Evolutionary conservation across 2,797 vertebrate genomes (phyloP), one percentile per base, ranked within the genome.

Genomic region (Alauda arvensis): DNA sequence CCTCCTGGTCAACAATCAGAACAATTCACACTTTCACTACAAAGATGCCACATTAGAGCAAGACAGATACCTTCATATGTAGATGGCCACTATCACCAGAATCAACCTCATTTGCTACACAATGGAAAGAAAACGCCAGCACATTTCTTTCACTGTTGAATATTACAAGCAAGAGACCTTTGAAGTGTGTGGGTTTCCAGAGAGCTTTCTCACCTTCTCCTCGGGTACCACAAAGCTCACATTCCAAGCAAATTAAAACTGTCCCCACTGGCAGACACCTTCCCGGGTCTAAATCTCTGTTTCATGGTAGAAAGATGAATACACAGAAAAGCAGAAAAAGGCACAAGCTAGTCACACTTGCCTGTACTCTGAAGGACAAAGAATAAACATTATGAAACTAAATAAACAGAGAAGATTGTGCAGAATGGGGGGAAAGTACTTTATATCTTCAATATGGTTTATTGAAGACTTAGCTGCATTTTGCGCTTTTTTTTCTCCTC

Each of bases 11-110:
- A 79, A 65, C 31, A 51, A 84, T 51, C 68, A 90, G 57, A 81
- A 81, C 75, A 92, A 82, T 82, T 94, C 75, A 67, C 91, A 84
- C 92, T 93, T 91, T 92, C 66, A 48, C 78, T 83, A 84, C 76
- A 89, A 91, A 94, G 83, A 89, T 34, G 45, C 46, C 49, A 63
- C 56, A 28, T 19, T 62, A 77, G 15, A 87, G 52, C 60, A 89
- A 60, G 39, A 69, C n/a, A 66, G 43, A 62, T 23, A 77, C 77
- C 78, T 95, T 91, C 83, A 85, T n/a, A 89, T 75, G 76, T 62
- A 89, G 78, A 89, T 80, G 21, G 14, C 14, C 26, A 31, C 43
- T 18, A 43, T 28, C 81, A 77, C 29, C 49, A 88, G 68, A 80
- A 80, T 55, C 55, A 75, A 52, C 26, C n/a, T 82, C 56, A 89